Conservation (phyloP, 2,797 vertebrate genomes). For the Epinephelus awoara region DNA sequence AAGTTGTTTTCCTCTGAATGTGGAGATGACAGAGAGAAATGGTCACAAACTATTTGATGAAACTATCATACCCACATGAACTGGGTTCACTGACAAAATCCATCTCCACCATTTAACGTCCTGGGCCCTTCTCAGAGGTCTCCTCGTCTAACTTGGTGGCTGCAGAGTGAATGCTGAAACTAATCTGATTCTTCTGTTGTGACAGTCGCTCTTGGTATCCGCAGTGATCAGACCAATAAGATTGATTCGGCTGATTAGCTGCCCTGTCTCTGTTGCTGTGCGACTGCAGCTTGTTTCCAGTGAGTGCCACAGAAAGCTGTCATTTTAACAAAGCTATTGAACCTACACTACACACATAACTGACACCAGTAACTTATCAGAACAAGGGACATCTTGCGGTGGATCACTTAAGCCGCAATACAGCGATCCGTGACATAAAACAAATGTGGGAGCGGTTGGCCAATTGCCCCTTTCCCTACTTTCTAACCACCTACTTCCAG, state of each 20-base stretch:
- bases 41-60: slow-evolving; percentile 3
- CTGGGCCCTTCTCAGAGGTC: slow-evolving; percentile 11
- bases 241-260: slow-evolving; percentile 33
- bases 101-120: slow-evolving; percentile 2
- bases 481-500: no score
- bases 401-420: no score
- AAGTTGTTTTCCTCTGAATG: neutral
- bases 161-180: neutral
- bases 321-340: no score
- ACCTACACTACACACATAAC: no score
- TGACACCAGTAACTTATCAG: no score
- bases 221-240: slow-evolving; percentile 20
- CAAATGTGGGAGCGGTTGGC: no score
- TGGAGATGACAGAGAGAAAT: slow-evolving; percentile 10
- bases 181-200: slow-evolving; percentile 26
- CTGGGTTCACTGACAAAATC: neutral
- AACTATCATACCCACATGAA: slow-evolving; percentile 12
- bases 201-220: slow-evolving; percentile 30
- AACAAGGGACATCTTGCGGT: no score
- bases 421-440: no score
- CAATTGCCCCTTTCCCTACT: no score
- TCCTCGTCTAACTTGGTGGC: slow-evolving; percentile 1
- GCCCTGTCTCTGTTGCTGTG: slow-evolving; percentile 1
- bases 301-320: no score
- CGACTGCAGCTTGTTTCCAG: no score